Percentiles rank a stretch among this genome's conserved stretches.
Evolutionary conservation across 2,113 vertebrate species (phyloP).

Genomic region (Odobenus rosmarus): DNA sequence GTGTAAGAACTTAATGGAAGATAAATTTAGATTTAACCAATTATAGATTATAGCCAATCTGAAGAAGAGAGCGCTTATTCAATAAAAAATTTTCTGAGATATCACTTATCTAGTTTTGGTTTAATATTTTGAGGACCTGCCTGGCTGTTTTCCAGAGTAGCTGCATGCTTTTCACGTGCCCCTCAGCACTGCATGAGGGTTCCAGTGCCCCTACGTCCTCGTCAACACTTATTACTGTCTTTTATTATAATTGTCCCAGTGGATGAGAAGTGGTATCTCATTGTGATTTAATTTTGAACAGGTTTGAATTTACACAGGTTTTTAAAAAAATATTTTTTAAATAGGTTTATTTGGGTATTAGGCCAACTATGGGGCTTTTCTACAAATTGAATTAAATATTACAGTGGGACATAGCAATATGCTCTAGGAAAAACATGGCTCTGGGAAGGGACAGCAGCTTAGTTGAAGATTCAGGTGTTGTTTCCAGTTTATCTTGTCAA

Average conservation of each 20-base stretch:
- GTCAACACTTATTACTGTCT: neutral
- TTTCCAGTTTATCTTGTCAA: neutral
- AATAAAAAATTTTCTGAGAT: neutral
- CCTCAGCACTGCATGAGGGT: neutral
- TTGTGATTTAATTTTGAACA: neutral
- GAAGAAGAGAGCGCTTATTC: neutral
- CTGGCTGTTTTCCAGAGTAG: neutral
- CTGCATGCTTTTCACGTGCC: neutral
- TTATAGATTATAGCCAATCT: neutral
- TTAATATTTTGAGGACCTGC: neutral
- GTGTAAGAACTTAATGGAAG: neutral
- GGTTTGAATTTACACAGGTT: neutral
- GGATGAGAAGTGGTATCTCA: neutral
- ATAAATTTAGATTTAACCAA: neutral
- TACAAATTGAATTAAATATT: neutral
- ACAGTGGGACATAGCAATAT: neutral
- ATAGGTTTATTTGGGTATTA: neutral
- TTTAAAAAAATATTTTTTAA: neutral
- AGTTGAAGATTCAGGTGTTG: neutral
- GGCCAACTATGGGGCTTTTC: neutral
- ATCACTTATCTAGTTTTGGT: neutral
- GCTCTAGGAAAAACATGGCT: neutral
- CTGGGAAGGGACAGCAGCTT: neutral
- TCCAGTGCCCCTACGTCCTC: neutral
- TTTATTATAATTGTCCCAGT: neutral